Evolutionary conservation across 2,113 vertebrate genomes (phyloP).

Genomic region (Hippocampus comes): DNA sequence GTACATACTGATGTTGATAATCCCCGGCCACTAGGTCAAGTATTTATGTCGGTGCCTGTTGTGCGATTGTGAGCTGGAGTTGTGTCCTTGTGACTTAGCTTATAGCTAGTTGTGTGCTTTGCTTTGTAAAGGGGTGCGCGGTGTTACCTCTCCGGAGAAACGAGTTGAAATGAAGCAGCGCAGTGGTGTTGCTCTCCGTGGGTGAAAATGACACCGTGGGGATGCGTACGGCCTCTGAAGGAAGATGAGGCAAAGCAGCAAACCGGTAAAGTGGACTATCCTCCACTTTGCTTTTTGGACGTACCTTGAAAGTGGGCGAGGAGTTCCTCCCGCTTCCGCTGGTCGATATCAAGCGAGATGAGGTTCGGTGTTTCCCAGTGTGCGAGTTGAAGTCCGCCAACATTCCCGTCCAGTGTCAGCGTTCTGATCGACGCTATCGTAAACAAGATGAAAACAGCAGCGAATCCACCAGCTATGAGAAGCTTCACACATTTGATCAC

Average conservation of each 20-base stretch:
- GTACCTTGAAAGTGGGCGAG: conserved; percentile 67
- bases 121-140: too few relatives aligned
- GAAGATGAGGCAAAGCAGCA: conserved; percentile 1
- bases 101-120: too few relatives aligned
- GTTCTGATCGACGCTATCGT: conserved; percentile 56
- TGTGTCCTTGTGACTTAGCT: too few relatives aligned
- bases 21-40: too few relatives aligned
- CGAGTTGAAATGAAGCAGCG: conserved; percentile 78
- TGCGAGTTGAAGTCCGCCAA: conserved; percentile 64
- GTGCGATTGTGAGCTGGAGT: too few relatives aligned
- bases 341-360: conserved; percentile 49
- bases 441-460: conserved; percentile 36
- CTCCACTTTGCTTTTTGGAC: not conserved
- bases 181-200: conserved; percentile 76
- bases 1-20: too few relatives aligned
- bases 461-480: conserved; percentile 16
- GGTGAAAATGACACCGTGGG: conserved; percentile 80
- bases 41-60: too few relatives aligned
- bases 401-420: conserved; percentile 61
- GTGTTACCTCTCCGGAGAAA: conserved; percentile 78
- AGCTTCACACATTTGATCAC: conserved; percentile 45
- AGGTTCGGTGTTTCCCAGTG: conserved; percentile 53
- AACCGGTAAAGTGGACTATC: not conserved
- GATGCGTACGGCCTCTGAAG: conserved; percentile 82
- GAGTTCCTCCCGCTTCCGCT: conserved; percentile 40